Evolutionary conservation across 2,113 vertebrate species (phyloP).

Genomic region (Onychorhynchus coronatus): DNA sequence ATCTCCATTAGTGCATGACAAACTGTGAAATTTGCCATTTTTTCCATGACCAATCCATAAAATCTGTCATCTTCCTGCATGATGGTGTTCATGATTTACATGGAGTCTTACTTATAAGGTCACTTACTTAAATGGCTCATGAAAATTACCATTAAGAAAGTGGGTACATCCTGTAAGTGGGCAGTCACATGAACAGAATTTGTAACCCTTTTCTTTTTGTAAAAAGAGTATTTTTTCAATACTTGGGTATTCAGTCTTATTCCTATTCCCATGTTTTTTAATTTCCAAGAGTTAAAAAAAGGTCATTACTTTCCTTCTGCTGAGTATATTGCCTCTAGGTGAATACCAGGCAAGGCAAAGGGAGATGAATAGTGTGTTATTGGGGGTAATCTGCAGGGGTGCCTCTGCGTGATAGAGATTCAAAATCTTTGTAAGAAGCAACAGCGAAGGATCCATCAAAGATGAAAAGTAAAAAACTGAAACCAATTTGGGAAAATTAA

Average conservation of each 20-base stretch:
- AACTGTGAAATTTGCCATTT: slow-evolving; percentile 44
- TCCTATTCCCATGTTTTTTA: background rate
- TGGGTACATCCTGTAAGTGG: background rate
- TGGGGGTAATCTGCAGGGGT: background rate
- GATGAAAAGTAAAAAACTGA: background rate
- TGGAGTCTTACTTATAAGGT: background rate
- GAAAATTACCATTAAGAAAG: background rate
- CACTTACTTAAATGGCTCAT: slow-evolving; percentile 6
- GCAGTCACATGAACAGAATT: background rate
- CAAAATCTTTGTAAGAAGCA: background rate
- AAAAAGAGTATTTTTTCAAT: background rate
- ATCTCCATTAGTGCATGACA: slow-evolving; percentile 20
- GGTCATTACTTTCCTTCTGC: background rate
- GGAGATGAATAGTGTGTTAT: background rate
- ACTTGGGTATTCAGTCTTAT: background rate
- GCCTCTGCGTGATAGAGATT: background rate
- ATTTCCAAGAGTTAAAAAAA: background rate
- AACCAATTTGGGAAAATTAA: background rate
- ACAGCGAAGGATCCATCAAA: background rate
- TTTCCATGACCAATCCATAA: slow-evolving; percentile 39
- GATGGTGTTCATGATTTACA: background rate
- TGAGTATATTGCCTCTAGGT: background rate
- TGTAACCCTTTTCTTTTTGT: background rate
- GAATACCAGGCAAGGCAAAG: background rate
- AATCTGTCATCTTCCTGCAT: slow-evolving; percentile 1